phyloP scores from a whole-genome alignment of 2,888 invertebrate species.

The Drosophila yooni region DNA sequence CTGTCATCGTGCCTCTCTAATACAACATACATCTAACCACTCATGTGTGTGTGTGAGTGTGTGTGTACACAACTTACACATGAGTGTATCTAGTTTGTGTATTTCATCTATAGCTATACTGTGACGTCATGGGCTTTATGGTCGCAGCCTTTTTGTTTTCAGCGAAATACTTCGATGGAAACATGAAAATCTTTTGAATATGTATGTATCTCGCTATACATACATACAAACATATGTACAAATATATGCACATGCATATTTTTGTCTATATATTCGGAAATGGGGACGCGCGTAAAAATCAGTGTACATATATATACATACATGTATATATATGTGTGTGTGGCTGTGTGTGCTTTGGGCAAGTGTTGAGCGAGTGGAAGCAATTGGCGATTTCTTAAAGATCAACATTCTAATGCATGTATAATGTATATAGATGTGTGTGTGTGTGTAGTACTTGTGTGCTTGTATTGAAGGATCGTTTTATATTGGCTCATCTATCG shows the following conservation, averaged over 20 bases:
- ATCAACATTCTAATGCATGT: constrained; percentile 8
- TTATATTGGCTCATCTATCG: constrained; percentile 5
- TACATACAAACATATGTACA: constrained; percentile 1
- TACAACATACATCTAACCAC: background rate
- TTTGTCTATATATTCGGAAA: constrained; percentile 30
- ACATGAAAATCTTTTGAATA: constrained; percentile 39
- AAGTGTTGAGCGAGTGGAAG: constrained; percentile 56
- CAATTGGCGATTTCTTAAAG: constrained; percentile 40
- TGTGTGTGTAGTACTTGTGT: background rate
- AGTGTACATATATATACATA: background rate
- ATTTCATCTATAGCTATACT: constrained; percentile 22
- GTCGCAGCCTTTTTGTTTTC: constrained; percentile 50
- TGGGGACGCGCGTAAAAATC: constrained; percentile 44
- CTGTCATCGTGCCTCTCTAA: constrained; percentile 36
- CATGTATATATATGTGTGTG: background rate
- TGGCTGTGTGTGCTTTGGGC: constrained; percentile 14
- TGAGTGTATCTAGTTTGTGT: constrained; percentile 20
- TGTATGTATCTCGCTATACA: background rate
- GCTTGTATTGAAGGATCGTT: background rate
- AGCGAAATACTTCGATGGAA: constrained; percentile 48
- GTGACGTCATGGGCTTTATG: constrained; percentile 65
- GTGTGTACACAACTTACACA: constrained; percentile 3
- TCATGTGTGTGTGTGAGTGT: constrained; percentile 1
- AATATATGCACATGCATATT: constrained; percentile 4
- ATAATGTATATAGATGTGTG: background rate